These are phyloP conservation scores for Drosophila quinaria DNA, from an alignment of 2,888 invertebrate species.

Conservation along the genomic window DNA sequence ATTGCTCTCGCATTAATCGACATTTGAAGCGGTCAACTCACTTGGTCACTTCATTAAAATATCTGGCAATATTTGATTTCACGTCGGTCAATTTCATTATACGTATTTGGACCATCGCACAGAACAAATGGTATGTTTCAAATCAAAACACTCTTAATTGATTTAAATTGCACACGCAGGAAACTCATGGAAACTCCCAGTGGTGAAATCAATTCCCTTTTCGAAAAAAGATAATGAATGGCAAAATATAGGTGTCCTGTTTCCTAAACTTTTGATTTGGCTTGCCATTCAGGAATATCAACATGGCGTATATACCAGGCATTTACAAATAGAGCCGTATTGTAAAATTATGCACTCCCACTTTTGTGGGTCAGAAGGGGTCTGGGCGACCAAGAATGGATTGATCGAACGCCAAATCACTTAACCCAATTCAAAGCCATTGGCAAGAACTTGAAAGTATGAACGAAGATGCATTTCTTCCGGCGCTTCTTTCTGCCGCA, in stretches of 20 bases:
- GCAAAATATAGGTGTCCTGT: constrained; percentile 46
- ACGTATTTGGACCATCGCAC: constrained; percentile 13
- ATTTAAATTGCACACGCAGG: constrained; percentile 63
- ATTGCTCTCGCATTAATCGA: constrained; percentile 6
- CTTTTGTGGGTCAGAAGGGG: not conserved
- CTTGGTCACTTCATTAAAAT: constrained; percentile 47
- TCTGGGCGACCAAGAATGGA: constrained; percentile 1
- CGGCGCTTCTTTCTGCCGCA: constrained; percentile 37
- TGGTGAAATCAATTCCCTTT: constrained; percentile 44
- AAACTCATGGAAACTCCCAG: constrained; percentile 43
- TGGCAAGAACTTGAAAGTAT: constrained; percentile 70
- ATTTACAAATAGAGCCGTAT: constrained; percentile 55
- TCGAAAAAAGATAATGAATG: constrained; percentile 69
- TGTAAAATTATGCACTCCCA: constrained; percentile 61
- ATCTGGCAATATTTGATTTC: constrained; percentile 29
- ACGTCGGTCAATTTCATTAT: no score
- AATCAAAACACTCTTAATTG: constrained; percentile 60
- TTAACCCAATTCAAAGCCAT: constrained; percentile 59
- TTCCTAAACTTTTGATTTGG: constrained; percentile 62
- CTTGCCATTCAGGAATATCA: constrained; percentile 28
- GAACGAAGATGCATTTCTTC: constrained; percentile 28
- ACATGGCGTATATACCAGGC: constrained; percentile 56
- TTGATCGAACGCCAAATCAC: constrained; percentile 78
- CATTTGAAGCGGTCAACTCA: constrained; percentile 26
- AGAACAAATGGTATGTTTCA: constrained; percentile 47